Evolutionary conservation across 2,888 invertebrate species (phyloP).

Genomic region (Neocrepidodera transversa): DNA sequence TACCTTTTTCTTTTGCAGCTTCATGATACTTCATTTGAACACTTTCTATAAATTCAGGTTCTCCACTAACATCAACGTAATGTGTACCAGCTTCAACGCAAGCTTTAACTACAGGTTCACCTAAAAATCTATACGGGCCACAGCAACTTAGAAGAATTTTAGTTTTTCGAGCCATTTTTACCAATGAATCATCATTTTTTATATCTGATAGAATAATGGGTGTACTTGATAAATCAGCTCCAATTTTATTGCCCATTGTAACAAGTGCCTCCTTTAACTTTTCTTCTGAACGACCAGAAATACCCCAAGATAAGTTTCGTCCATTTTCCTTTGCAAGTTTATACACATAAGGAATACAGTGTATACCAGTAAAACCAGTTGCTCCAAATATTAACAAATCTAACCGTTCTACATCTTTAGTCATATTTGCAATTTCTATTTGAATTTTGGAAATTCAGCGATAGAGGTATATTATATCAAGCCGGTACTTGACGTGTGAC

Average conservation of each 20-base stretch:
- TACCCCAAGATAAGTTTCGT: slow-evolving; percentile 77
- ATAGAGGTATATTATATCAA: too few relatives aligned
- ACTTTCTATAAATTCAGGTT: slow-evolving; percentile 70
- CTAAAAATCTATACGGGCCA: slow-evolving; percentile 86
- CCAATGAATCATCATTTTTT: slow-evolving; percentile 73
- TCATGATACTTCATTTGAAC: slow-evolving; percentile 78
- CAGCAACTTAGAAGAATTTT: slow-evolving; percentile 89
- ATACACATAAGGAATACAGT: slow-evolving; percentile 74
- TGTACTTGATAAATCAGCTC: slow-evolving; percentile 47
- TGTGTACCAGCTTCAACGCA: slow-evolving; percentile 79
- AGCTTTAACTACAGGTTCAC: slow-evolving; percentile 89
- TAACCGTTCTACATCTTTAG: neutral
- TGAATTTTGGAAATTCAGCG: too few relatives aligned
- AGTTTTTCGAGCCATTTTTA: slow-evolving; percentile 80
- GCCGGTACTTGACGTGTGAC: too few relatives aligned
- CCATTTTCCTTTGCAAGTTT: slow-evolving; percentile 60
- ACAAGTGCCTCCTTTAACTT: slow-evolving; percentile 56
- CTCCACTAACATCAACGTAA: slow-evolving; percentile 93
- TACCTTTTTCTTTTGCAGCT: slow-evolving; percentile 74
- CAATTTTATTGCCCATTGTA: slow-evolving; percentile 58
- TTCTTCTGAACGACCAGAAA: slow-evolving; percentile 78
- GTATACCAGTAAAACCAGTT: slow-evolving; percentile 91
- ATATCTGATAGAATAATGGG: slow-evolving; percentile 72
- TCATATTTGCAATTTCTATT: too few relatives aligned
- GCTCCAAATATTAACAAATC: slow-evolving; percentile 94